phyloP scores from a whole-genome alignment of 1,140 invertebrate genomes.

The Aphidius gifuensis region DNA sequence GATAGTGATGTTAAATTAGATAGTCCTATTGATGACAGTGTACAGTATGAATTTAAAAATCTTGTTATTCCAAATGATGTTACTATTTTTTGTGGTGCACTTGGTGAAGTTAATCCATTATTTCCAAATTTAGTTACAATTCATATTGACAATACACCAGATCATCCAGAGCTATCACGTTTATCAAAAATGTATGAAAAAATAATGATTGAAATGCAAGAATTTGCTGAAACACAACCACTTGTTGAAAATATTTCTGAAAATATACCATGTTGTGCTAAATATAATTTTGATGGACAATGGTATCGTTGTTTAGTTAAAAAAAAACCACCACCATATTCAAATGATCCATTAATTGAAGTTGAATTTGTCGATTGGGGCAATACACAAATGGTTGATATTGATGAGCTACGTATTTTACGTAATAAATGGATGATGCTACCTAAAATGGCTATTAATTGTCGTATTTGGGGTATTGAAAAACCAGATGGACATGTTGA shows the following conservation, averaged over 20 bases:
- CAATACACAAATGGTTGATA: constrained; percentile 51
- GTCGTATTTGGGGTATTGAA: constrained; percentile 29
- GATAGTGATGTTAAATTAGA: too few species aligned
- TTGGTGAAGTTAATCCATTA: constrained; percentile 5
- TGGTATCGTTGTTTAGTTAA: constrained; percentile 60
- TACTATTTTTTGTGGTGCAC: constrained; percentile 3
- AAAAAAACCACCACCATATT: neutral
- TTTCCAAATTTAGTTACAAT: constrained; percentile 3
- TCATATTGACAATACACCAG: constrained; percentile 10
- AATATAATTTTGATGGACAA: constrained; percentile 33
- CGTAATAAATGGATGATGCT: constrained; percentile 37
- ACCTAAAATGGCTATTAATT: constrained; percentile 36
- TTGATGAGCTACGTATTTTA: constrained; percentile 25
- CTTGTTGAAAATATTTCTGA: constrained; percentile 22
- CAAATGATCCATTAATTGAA: constrained; percentile 33
- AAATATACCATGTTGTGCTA: constrained; percentile 41
- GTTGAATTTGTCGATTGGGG: constrained; percentile 66
- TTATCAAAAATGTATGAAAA: constrained; percentile 20
- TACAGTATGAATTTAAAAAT: neutral
- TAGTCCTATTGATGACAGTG: too few species aligned
- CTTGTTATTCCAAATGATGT: constrained; percentile 8
- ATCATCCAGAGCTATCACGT: constrained; percentile 13
- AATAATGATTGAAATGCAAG: constrained; percentile 35
- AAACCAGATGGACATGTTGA: constrained; percentile 2
- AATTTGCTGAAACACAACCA: constrained; percentile 28